A percentile compares a stretch with the other conserved stretches of the same genome.
These are phyloP conservation scores for Tympanoctomys barrerae DNA, from an alignment of 2,797 vertebrate species.

Conservation along the genomic window DNA sequence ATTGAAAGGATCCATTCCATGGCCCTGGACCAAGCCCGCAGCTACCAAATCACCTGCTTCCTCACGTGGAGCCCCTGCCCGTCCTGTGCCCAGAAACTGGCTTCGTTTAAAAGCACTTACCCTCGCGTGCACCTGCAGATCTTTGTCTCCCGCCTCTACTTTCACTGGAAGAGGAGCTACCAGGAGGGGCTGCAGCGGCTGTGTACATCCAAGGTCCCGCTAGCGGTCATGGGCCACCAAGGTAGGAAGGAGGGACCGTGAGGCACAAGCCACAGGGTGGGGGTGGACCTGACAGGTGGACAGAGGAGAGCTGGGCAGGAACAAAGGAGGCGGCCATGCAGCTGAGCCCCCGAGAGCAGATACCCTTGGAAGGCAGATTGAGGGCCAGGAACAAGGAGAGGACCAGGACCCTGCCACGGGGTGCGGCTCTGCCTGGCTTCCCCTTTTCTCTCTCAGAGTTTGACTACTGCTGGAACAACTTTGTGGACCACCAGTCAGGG, in stretches of 20 bases:
- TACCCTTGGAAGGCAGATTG: neutral
- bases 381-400: neutral
- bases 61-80: constrained; percentile 67
- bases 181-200: neutral
- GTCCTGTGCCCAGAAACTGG: neutral
- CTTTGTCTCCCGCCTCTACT: constrained; percentile 61
- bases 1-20: neutral
- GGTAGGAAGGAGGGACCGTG: constrained; percentile 34
- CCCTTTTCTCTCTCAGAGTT: constrained; percentile 55
- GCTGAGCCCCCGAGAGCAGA: neutral
- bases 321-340: neutral
- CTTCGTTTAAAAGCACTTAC: rapidly evolving
- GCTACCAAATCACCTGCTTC: constrained; percentile 61
- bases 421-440: neutral
- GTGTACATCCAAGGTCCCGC: rapidly evolving
- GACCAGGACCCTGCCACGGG: neutral
- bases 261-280: neutral
- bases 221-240: constrained; percentile 7
- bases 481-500: neutral
- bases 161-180: rapidly evolving
- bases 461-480: constrained; percentile 60
- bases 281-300: neutral
- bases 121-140: neutral
- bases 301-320: neutral
- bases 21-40: neutral